These are phyloP conservation scores for Triops cancriformis DNA, from an alignment of 1,140 invertebrate species.

Conservation along the genomic window DNA sequence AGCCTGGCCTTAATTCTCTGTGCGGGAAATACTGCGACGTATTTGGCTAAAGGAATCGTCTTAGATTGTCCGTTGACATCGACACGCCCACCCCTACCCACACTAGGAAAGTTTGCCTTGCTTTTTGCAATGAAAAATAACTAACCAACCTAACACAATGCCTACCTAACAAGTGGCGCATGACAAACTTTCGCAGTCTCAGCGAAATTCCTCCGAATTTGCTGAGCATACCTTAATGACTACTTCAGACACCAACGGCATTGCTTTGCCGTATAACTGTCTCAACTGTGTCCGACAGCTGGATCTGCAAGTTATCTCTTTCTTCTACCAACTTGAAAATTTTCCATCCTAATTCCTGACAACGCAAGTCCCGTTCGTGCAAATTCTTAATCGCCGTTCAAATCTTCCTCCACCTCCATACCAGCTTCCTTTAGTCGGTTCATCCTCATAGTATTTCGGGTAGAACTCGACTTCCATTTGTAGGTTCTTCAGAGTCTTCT, in stretches of 20 bases:
- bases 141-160: no score
- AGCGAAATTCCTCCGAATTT: no score
- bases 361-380: slow-evolving; percentile 75
- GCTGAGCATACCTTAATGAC: no score
- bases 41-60: no score
- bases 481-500: slow-evolving; percentile 25
- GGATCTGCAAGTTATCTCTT: slow-evolving; percentile 68
- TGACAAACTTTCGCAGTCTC: no score
- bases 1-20: no score
- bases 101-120: no score
- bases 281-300: slow-evolving; percentile 67
- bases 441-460: slow-evolving; percentile 25
- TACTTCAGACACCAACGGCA: neutral
- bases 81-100: no score
- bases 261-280: slow-evolving; percentile 34
- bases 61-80: no score
- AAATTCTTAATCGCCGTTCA: slow-evolving; percentile 66
- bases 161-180: no score
- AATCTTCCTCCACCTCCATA: slow-evolving; percentile 27
- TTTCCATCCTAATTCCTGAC: slow-evolving; percentile 79
- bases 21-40: no score
- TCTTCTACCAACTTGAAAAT: slow-evolving; percentile 73
- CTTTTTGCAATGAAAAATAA: no score
- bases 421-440: slow-evolving; percentile 18
- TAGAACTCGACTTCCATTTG: slow-evolving; percentile 31